phyloP scores from a whole-genome alignment of 1,140 invertebrate species.

The Macrotrachela quadricornifera region DNA sequence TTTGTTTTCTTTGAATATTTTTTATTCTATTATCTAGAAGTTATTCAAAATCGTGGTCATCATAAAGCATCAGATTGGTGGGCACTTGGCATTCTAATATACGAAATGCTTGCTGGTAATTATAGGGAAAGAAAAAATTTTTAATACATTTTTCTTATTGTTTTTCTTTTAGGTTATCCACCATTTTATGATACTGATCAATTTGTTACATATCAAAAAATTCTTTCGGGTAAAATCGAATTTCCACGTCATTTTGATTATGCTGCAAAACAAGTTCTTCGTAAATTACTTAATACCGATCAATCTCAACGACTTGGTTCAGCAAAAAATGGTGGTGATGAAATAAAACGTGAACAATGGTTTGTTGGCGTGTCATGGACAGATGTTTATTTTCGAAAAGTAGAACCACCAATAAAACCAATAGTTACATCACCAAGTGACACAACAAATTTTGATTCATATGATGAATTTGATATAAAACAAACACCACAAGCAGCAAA shows the following conservation, averaged over 20 bases:
- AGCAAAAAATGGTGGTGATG: slow-evolving; percentile 6
- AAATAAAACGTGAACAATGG: slow-evolving; percentile 9
- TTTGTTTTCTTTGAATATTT: too few relatives aligned
- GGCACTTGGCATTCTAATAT: slow-evolving; percentile 81
- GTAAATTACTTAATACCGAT: slow-evolving; percentile 4
- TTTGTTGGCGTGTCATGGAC: slow-evolving; percentile 1
- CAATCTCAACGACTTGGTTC: slow-evolving; percentile 4
- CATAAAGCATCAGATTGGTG: slow-evolving; percentile 95
- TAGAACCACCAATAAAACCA: slow-evolving; percentile 5
- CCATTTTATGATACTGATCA: slow-evolving; percentile 87
- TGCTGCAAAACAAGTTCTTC: slow-evolving; percentile 44
- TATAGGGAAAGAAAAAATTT: too few relatives aligned
- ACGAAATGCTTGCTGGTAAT: slow-evolving; percentile 57
- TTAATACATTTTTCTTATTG: too few relatives aligned
- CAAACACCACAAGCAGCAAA: too few relatives aligned
- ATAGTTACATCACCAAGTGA: slow-evolving; percentile 3
- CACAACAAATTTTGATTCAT: slow-evolving; percentile 5
- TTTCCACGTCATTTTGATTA: slow-evolving; percentile 74
- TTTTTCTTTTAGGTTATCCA: slow-evolving; percentile 42
- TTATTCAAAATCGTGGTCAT: slow-evolving; percentile 85
- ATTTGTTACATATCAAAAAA: slow-evolving; percentile 85
- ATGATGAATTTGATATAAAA: not conserved
- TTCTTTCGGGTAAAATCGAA: slow-evolving; percentile 68
- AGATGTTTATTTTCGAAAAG: not conserved
- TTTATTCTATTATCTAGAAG: slow-evolving; percentile 43